A percentile compares a stretch with the other conserved stretches of the same genome.
phyloP scores from a whole-genome alignment of 2,113 vertebrate genomes.

The Anser cygnoides region DNA sequence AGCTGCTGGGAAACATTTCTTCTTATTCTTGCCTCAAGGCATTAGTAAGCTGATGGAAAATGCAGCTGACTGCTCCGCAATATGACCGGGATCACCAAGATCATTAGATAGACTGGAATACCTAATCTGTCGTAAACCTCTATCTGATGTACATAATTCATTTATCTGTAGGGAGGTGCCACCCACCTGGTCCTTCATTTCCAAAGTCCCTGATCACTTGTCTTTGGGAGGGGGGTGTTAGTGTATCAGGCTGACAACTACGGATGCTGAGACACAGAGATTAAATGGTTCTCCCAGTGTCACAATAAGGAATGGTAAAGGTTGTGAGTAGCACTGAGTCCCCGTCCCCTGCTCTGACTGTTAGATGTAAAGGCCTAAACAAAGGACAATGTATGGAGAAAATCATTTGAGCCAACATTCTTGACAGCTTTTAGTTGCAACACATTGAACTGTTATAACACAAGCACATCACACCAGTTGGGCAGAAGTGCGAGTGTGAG shows the following conservation, averaged over 20 bases:
- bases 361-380: not conserved
- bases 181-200: not conserved
- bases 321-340: not conserved
- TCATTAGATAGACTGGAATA: not conserved
- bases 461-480: conserved; percentile 37
- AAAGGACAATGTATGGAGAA: not conserved
- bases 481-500: conserved; percentile 55
- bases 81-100: not conserved
- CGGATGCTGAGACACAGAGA: not conserved
- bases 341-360: not conserved
- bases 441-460: not conserved
- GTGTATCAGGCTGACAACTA: not conserved
- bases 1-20: conserved; percentile 12
- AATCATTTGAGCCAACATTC: not conserved
- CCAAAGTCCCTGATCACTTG: accelerated
- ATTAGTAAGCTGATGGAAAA: not conserved
- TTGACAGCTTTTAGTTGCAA: conserved; percentile 47
- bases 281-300: not conserved
- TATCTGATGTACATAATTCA: not conserved
- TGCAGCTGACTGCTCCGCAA: not conserved
- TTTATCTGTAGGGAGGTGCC: not conserved
- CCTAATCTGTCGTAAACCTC: not conserved
- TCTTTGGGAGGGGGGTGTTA: not conserved
- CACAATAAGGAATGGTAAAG: not conserved
- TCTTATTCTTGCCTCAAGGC: not conserved